Evolutionary conservation across 2,888 invertebrate genomes (phyloP), one percentile per base, ranked within the genome.

Genomic region (Idaea straminata): DNA sequence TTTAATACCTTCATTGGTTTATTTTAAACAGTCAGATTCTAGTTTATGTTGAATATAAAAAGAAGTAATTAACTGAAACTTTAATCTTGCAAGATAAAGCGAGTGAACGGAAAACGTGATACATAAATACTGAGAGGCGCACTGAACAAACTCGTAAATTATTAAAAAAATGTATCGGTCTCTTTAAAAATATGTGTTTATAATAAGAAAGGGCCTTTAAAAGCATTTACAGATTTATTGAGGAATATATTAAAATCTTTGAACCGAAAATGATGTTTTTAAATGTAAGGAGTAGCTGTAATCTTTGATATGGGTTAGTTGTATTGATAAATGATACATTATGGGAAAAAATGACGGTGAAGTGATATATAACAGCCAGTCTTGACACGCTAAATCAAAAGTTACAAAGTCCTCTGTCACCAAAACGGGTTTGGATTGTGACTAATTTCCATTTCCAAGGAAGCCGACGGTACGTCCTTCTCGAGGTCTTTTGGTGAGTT

Each of bases 401-500:
- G 82, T 81, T 75, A 80, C 75, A 78, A 66, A 77, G 36, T 76
- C 76, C 72, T 72, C 78, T 80, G 78, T 79, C 73, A 69, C 73
- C 72, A 79, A 36, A 88, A 91, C 89, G 84, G 87, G 89, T 89
- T 87, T 74, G 72, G 66, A 77, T 81, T 79, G 81, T 79, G 80
- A 80, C 74, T 74, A 76, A 91, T 90, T 90, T 84, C 80, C 88
- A 90, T 92, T 85, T 87, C 84, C 80, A 87, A 89, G 84, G 85
- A 85, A 80, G 77, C 89, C 88, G 88, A 78, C 82, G 73, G 72
- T 78, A 76, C 76, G 66, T 72, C 75, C 75, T 77, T 81, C 71
- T 74, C 74, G 72, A 80, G 77, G 73, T 69, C 66, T 73, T 80
- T 84, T 88, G 87, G 76, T 25, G 75, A 83, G 85, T 89, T 88